Evolutionary conservation across 2,888 invertebrate genomes (phyloP).

Genomic region (Aspidiotus destructor): DNA sequence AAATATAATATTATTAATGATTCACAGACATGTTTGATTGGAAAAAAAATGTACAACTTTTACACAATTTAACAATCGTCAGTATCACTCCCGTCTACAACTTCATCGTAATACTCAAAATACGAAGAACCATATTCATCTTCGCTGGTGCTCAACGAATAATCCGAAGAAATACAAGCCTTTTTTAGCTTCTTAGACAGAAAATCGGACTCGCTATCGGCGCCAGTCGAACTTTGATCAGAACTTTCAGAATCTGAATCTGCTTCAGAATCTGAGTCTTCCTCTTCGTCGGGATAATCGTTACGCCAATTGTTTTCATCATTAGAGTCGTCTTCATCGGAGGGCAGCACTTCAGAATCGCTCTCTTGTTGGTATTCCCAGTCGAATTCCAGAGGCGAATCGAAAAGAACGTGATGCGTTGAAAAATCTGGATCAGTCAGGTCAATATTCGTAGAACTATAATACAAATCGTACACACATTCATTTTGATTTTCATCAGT

Average conservation of each 20-base stretch:
- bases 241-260: too few species aligned
- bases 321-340: conserved; percentile 27
- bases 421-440: conserved; percentile 1
- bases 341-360: conserved; percentile 5
- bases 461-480: conserved; percentile 27
- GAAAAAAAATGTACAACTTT: not conserved
- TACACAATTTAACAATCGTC: not conserved
- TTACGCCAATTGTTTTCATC: conserved; percentile 27
- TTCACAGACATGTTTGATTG: not conserved
- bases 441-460: conserved; percentile 4
- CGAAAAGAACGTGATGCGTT: conserved; percentile 6
- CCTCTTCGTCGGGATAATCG: conserved; percentile 26
- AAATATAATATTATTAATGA: too few species aligned
- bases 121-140: not conserved
- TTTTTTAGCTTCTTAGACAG: not conserved
- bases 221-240: too few species aligned
- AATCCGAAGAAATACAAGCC: not conserved
- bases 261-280: not conserved
- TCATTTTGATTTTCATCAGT: conserved; percentile 10
- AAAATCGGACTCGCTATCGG: not conserved
- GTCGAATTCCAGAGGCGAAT: not conserved
- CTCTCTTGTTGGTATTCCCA: conserved; percentile 8
- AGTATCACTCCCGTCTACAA: conserved; percentile 14
- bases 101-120: conserved; percentile 24
- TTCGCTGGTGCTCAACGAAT: not conserved